Evolutionary conservation across 1,140 invertebrate species (phyloP).

Genomic region (Helicoverpa armigera): DNA sequence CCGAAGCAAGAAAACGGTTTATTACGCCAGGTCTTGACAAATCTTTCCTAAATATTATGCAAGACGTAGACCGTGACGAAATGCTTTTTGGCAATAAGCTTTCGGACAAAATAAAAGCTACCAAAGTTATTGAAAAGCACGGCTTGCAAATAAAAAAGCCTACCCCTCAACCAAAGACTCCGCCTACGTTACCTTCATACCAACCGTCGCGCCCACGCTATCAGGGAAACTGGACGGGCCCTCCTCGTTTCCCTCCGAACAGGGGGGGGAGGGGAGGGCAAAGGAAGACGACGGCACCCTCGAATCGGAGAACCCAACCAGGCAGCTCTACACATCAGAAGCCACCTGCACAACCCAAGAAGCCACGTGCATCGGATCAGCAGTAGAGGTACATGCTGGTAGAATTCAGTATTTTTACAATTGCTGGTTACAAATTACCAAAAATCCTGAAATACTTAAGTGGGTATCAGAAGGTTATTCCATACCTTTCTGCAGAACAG

Average conservation of each 20-base stretch:
- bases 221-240: constrained; percentile 57
- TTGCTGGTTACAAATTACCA: constrained; percentile 58
- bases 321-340: constrained; percentile 18
- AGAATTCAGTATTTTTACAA: constrained; percentile 57
- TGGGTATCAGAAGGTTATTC: constrained; percentile 50
- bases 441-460: constrained; percentile 47
- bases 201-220: background rate
- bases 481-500: constrained; percentile 2
- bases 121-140: constrained; percentile 42
- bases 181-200: background rate
- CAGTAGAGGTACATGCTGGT: constrained; percentile 61
- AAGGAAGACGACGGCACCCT: constrained; percentile 16
- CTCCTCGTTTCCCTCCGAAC: constrained; percentile 54
- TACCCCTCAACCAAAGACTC: background rate
- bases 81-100: constrained; percentile 52
- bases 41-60: constrained; percentile 44
- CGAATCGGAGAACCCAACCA: background rate
- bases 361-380: constrained; percentile 41
- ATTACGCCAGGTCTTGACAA: constrained; percentile 54
- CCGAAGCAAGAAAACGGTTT: constrained; percentile 15
- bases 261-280: constrained; percentile 52
- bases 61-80: constrained; percentile 52
- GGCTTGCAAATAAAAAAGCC: background rate
- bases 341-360: constrained; percentile 18
- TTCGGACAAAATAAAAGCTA: constrained; percentile 58